A percentile compares a stretch with the other conserved stretches of the same genome.
phyloP scores from a whole-genome alignment of 2,888 invertebrate genomes.

The Metopia argyrocephala region DNA sequence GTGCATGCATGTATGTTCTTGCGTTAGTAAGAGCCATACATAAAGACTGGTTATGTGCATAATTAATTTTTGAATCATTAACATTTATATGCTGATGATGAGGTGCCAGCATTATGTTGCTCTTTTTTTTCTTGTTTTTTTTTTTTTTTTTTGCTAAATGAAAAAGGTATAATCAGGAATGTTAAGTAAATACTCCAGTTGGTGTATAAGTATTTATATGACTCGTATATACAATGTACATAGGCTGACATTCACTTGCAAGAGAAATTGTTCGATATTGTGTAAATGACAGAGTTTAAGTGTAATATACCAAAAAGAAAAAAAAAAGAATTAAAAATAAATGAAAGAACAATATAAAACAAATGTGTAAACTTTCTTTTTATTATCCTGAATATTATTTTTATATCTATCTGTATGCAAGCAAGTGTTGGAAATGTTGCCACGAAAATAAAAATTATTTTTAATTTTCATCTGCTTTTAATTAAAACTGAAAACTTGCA shows the following conservation, averaged over 20 bases:
- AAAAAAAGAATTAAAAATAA: not conserved
- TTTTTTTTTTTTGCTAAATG: constrained; percentile 20
- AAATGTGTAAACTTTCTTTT: constrained; percentile 20
- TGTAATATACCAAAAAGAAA: constrained; percentile 29
- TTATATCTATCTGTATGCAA: constrained; percentile 16
- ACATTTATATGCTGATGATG: constrained; percentile 67
- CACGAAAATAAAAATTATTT: constrained; percentile 61
- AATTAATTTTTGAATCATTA: constrained; percentile 65
- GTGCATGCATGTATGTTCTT: not conserved
- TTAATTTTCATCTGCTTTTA: constrained; percentile 72
- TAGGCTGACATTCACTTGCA: not conserved
- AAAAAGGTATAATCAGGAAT: constrained; percentile 4
- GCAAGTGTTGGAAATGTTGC: constrained; percentile 24
- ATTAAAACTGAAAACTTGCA: constrained; percentile 74
- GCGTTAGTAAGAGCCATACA: constrained; percentile 13
- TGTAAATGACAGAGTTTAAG: constrained; percentile 48
- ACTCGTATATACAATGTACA: not conserved
- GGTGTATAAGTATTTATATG: constrained; percentile 9
- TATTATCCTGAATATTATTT: constrained; percentile 9
- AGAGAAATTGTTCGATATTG: not conserved
- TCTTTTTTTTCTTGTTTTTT: constrained; percentile 3
- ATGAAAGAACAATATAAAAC: constrained; percentile 8
- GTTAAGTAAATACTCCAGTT: constrained; percentile 36
- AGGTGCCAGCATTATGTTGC: constrained; percentile 54
- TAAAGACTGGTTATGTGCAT: constrained; percentile 48